Conservation (phyloP, 2,113 vertebrate genomes). For the Neolamprologus kungweensis region DNA sequence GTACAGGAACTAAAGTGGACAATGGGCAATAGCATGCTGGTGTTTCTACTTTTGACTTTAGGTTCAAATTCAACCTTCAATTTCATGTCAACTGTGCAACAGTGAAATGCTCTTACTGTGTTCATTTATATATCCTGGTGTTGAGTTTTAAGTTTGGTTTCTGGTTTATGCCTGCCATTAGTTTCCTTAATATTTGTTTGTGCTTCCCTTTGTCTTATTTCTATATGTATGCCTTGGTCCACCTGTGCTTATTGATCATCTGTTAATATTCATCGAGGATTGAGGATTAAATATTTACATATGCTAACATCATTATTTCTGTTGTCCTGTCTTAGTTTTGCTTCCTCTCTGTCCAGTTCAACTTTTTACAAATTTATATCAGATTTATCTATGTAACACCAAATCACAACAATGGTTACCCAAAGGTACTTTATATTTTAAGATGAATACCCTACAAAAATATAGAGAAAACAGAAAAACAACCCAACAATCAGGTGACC, state of each 20-base stretch:
- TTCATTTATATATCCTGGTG: neutral
- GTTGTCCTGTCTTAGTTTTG: neutral
- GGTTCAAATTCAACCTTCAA: neutral
- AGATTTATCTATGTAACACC: neutral
- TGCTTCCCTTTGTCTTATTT: neutral
- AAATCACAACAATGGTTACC: neutral
- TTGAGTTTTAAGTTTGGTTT: neutral
- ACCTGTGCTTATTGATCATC: neutral
- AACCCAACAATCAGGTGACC: neutral
- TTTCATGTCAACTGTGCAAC: neutral
- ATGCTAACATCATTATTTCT: neutral
- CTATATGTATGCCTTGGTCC: neutral
- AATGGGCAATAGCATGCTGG: neutral
- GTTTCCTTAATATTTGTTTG: neutral
- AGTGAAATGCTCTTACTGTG: neutral
- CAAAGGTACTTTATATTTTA: neutral
- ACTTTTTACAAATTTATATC: neutral
- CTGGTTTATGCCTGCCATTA: neutral
- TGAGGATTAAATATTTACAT: neutral
- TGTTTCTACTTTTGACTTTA: neutral
- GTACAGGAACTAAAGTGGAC: neutral
- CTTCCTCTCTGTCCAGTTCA: neutral
- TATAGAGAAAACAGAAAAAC: neutral
- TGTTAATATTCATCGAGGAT: neutral
- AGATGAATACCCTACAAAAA: neutral